Base-by-base conservation (phyloP, 2,797 vertebrate genomes). In the Antennarius maculatus region DNA sequence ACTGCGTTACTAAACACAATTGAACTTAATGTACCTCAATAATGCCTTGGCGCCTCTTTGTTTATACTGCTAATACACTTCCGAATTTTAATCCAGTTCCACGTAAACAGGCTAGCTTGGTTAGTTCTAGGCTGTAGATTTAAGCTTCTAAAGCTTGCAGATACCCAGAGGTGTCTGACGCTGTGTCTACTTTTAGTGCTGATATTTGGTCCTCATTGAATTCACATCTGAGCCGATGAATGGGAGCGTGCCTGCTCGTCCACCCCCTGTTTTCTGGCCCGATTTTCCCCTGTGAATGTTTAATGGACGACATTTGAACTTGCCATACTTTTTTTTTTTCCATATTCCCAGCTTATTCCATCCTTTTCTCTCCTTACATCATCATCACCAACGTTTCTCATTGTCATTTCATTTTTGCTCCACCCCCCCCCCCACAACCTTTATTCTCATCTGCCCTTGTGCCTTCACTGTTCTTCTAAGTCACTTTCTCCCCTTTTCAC, bases 201-300 rank as follows among this genome's bases (percentile, higher is more conserved):
- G 54, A 50, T 23, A 9, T 57, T 56, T 54, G 11, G 41, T 52
- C 39, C 27, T 46, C 41, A 17, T 68, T 15, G 52, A 45, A n/a
- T 37, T 51, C 17, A n/a, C 31, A 18, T 27, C 18, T 49, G 34
- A 50, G 17, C 73, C 23, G n/a, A 58, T 45, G 51, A 43, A 60
- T 59, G 47, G 34, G 18, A 29, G 37, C 27, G 58, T 79, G 70
- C 61, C 46, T 51, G 66, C 37, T 3, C 42, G 57, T 57, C 37
- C 7, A 8, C 37, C 9, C 2, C 37, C 9, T 39, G 7, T 8
- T 39, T 39, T 39, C 3, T 39, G 7, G 37, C 2, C 58, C 76
- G 74, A 59, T 86, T 91, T 90, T 83, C 78, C 89, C 91, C 85
- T 90, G 87, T 91, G 92, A 93, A 93, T 93, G 92, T 93, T 92